Conservation (phyloP, 2,888 invertebrate genomes). For the Prionchulus punctatus region DNA sequence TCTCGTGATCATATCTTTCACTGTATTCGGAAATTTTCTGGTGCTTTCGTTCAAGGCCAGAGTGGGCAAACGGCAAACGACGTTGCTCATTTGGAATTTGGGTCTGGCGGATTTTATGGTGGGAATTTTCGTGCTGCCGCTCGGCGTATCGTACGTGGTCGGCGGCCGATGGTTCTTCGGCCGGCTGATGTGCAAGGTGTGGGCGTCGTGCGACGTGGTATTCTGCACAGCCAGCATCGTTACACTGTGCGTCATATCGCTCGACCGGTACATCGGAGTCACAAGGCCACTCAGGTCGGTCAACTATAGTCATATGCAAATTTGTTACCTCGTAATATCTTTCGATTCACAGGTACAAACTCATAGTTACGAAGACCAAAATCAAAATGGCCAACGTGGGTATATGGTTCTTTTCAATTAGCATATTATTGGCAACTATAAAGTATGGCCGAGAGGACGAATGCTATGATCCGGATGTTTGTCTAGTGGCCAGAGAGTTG, state of each 20-base stretch:
- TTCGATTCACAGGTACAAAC: too few species aligned
- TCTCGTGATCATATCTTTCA: constrained; percentile 25
- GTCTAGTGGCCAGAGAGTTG: background rate
- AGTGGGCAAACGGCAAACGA: constrained; percentile 30
- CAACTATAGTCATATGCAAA: too few species aligned
- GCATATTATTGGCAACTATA: constrained; percentile 26
- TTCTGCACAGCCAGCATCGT: constrained; percentile 45
- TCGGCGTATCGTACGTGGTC: constrained; percentile 25
- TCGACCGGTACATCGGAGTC: constrained; percentile 34
- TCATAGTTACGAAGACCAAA: constrained; percentile 12
- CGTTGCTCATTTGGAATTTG: constrained; percentile 32
- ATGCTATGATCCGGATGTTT: background rate
- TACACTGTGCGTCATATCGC: constrained; percentile 41
- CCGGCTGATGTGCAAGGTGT: constrained; percentile 42
- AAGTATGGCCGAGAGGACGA: constrained; percentile 23
- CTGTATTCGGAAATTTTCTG: constrained; percentile 28
- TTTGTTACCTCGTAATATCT: constrained; percentile 28
- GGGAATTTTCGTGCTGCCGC: constrained; percentile 28
- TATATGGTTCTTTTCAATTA: constrained; percentile 27
- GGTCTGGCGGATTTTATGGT: constrained; percentile 31
- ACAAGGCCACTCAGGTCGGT: constrained; percentile 30
- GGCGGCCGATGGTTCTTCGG: constrained; percentile 38
- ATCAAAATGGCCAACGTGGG: constrained; percentile 20
- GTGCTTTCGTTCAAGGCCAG: constrained; percentile 29
- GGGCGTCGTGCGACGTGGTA: constrained; percentile 45